These are phyloP conservation scores for Acleris sparsana DNA, from an alignment of 2,888 invertebrate species.

Conservation along the genomic window DNA sequence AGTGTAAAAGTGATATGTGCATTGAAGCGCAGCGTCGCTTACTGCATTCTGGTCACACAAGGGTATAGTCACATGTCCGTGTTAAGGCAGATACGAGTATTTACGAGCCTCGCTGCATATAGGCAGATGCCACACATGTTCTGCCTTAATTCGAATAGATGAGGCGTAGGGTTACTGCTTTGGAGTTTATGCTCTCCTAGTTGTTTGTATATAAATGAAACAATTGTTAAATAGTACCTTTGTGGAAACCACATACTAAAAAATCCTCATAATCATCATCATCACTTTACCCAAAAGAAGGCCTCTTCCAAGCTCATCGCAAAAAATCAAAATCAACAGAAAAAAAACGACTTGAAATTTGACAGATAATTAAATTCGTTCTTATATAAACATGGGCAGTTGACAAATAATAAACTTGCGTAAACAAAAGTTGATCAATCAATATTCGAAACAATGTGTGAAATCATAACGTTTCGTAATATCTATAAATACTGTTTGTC, in stretches of 20 bases:
- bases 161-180: conserved; percentile 64
- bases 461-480: conserved; percentile 11
- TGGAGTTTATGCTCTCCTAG: neutral
- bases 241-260: too few species aligned
- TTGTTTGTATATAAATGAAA: neutral
- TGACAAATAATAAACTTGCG: too few species aligned
- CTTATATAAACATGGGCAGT: too few species aligned
- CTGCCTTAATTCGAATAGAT: conserved; percentile 81
- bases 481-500: conserved; percentile 18
- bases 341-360: too few species aligned
- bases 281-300: too few species aligned
- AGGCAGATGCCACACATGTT: conserved; percentile 81
- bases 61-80: conserved; percentile 61
- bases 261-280: too few species aligned
- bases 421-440: too few species aligned
- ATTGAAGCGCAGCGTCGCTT: neutral
- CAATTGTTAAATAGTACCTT: neutral
- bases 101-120: conserved; percentile 74
- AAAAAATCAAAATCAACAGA: too few species aligned
- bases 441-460: conserved; percentile 2
- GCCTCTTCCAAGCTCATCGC: too few species aligned
- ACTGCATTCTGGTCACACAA: conserved; percentile 6
- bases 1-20: conserved; percentile 12
- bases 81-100: conserved; percentile 76
- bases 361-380: too few species aligned